Evolutionary conservation across 23 tunicate genomes (phyloP).

Genomic region (Ciona savignyi): DNA sequence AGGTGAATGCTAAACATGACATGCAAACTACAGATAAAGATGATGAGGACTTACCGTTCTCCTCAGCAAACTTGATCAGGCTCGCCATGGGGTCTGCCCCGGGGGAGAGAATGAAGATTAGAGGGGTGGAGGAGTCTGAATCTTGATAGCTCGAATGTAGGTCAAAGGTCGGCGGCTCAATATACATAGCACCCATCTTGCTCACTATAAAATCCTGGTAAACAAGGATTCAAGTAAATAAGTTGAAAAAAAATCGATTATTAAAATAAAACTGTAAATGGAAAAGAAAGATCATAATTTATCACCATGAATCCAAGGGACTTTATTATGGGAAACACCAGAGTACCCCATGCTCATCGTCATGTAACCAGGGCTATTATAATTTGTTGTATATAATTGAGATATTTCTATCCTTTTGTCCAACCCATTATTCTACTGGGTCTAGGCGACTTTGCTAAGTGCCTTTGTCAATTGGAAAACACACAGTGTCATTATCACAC

Average conservation of each 20-base stretch:
- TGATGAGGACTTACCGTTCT: slow-evolving; percentile 41
- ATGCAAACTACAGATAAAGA: neutral
- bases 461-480: too few relatives aligned
- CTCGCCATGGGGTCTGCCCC: slow-evolving; percentile 97
- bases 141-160: slow-evolving; percentile 64
- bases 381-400: too few relatives aligned
- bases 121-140: slow-evolving; percentile 82
- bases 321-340: too few relatives aligned
- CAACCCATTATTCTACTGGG: too few relatives aligned
- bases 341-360: too few relatives aligned
- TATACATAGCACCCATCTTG: slow-evolving; percentile 57
- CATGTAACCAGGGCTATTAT: too few relatives aligned
- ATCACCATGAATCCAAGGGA: too few relatives aligned
- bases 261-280: neutral
- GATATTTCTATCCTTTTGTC: too few relatives aligned
- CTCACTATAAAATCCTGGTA: slow-evolving; percentile 66
- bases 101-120: slow-evolving; percentile 79
- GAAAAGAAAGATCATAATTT: neutral
- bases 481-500: too few relatives aligned
- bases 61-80: slow-evolving; percentile 80
- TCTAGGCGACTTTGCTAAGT: too few relatives aligned
- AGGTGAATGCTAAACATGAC: slow-evolving; percentile 13
- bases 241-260: neutral
- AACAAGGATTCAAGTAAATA: neutral
- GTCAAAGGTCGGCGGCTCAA: slow-evolving; percentile 89